Evolutionary conservation across 2,888 invertebrate species (phyloP).

Genomic region (Meteorus colon): DNA sequence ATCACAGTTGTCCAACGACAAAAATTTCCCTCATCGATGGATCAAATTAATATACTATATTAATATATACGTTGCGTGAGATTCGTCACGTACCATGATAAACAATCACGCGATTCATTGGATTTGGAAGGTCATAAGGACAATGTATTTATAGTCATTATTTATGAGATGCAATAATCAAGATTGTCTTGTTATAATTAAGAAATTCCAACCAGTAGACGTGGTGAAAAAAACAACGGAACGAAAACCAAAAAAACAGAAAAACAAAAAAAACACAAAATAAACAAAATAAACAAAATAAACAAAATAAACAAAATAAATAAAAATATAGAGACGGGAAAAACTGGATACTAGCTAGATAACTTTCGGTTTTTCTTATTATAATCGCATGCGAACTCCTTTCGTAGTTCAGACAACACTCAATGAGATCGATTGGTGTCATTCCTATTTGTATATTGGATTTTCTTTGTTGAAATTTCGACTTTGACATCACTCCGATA

Average conservation of each 20-base stretch:
- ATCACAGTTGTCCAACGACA: too few species aligned
- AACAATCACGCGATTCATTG: constrained; percentile 11
- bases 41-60: neutral
- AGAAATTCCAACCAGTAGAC: neutral
- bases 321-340: too few species aligned
- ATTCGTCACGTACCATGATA: neutral
- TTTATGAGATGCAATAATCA: neutral
- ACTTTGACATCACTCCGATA: neutral
- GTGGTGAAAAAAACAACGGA: neutral
- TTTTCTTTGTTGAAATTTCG: constrained; percentile 3
- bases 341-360: too few species aligned
- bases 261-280: too few species aligned
- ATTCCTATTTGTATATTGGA: neutral
- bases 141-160: neutral
- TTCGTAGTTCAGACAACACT: neutral
- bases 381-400: neutral
- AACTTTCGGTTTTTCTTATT: neutral
- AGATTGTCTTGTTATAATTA: neutral
- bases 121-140: constrained; percentile 5
- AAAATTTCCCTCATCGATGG: too few species aligned
- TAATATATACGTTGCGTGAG: neutral
- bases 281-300: too few species aligned
- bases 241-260: neutral
- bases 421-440: neutral
- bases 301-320: too few species aligned